These are phyloP conservation scores for Cecropterus lyciades DNA, from an alignment of 1,140 invertebrate genomes.

Conservation along the genomic window DNA sequence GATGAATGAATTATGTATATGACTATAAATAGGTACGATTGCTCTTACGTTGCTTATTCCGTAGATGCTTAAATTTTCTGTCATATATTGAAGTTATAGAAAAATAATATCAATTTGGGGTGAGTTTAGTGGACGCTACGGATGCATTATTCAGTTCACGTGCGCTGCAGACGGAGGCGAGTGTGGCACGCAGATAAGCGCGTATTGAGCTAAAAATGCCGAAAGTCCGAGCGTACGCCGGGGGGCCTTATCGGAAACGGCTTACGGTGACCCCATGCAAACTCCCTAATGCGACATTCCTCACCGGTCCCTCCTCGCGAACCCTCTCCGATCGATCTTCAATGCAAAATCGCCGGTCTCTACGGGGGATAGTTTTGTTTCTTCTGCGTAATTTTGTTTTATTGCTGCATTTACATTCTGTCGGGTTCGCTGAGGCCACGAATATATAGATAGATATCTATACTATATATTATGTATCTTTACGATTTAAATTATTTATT, in stretches of 20 bases:
- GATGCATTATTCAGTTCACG: slow-evolving; percentile 78
- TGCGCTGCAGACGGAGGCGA: slow-evolving; percentile 58
- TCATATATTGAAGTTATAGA: too few species aligned
- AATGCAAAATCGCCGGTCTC: slow-evolving; percentile 72
- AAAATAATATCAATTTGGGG: slow-evolving; percentile 75
- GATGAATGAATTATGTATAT: too few species aligned
- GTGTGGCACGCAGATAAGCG: slow-evolving; percentile 77
- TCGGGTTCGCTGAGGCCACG: slow-evolving; percentile 10
- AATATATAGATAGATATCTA: too few species aligned
- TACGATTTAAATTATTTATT: too few species aligned
- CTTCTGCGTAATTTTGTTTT: slow-evolving; percentile 69
- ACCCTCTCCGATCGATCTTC: slow-evolving; percentile 74
- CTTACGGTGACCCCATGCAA: slow-evolving; percentile 81
- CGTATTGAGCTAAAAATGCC: slow-evolving; percentile 61
- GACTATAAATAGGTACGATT: too few species aligned
- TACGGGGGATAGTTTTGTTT: slow-evolving; percentile 73
- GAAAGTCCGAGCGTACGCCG: slow-evolving; percentile 57
- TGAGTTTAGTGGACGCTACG: slow-evolving; percentile 40
- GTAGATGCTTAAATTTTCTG: too few species aligned
- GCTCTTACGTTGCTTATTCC: too few species aligned
- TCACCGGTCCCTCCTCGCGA: slow-evolving; percentile 55
- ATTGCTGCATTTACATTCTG: slow-evolving; percentile 53
- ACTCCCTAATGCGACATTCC: slow-evolving; percentile 78
- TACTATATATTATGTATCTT: too few species aligned
- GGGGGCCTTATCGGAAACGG: slow-evolving; percentile 82